Percentiles rank a stretch among this genome's conserved stretches.
Conservation (phyloP, 2,113 vertebrate species). For the Casuarius casuarius region DNA sequence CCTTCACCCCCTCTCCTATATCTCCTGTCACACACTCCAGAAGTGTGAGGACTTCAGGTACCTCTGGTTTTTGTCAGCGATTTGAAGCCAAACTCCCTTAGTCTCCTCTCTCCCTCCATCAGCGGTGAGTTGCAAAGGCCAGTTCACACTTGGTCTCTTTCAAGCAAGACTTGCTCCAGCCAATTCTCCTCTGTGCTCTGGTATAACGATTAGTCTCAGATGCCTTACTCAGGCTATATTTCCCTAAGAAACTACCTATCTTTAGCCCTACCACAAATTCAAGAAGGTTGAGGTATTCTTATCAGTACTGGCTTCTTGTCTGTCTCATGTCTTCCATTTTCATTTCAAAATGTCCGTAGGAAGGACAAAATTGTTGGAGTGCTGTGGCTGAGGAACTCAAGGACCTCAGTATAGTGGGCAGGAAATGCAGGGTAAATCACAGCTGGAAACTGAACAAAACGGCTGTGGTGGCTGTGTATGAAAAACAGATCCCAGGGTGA, state of each 20-base stretch:
- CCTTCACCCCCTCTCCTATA: background rate
- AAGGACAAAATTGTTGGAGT: background rate
- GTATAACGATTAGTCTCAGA: background rate
- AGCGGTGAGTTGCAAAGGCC: background rate
- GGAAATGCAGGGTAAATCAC: fast-evolving
- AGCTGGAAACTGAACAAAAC: background rate
- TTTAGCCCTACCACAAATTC: background rate
- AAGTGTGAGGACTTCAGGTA: background rate
- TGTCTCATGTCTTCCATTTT: background rate
- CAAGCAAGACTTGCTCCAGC: background rate
- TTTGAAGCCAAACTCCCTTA: background rate
- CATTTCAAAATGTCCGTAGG: background rate
- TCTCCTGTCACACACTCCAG: background rate
- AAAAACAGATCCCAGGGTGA: background rate
- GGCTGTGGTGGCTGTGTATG: fast-evolving
- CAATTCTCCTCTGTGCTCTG: background rate
- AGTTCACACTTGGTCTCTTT: background rate
- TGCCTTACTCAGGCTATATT: background rate
- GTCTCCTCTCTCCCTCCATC: background rate
- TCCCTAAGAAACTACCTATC: background rate
- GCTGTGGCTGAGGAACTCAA: background rate
- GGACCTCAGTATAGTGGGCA: fast-evolving
- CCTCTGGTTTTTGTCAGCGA: background rate
- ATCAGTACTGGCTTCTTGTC: background rate
- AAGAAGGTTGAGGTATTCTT: background rate